Percentiles rank a stretch among this genome's conserved stretches.
Conservation (phyloP, 2,113 vertebrate species). For the Hippoglossus stenolepis region DNA sequence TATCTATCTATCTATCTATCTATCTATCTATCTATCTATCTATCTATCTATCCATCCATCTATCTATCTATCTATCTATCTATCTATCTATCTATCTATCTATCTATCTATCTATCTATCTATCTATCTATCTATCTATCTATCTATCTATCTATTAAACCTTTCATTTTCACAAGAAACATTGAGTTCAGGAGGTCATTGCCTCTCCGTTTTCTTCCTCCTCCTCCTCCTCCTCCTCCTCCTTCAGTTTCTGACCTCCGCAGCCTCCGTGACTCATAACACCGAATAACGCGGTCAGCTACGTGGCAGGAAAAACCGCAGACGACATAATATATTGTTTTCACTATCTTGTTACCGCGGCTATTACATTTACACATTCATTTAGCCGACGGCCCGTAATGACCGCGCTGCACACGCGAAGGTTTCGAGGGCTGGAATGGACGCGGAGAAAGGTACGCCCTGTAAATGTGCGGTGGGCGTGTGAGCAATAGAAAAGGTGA, state of each 20-base stretch:
- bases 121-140: too few species aligned
- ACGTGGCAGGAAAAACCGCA: not conserved
- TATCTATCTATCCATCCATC: too few species aligned
- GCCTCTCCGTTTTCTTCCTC: conserved; percentile 3
- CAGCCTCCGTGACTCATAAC: not conserved
- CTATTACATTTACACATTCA: conserved; percentile 58
- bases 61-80: too few species aligned
- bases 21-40: not conserved
- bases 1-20: too few species aligned
- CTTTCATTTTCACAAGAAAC: conserved; percentile 24
- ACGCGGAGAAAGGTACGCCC: conserved; percentile 21
- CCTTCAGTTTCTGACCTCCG: not conserved
- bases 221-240: not conserved
- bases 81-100: too few species aligned
- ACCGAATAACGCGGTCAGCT: not conserved
- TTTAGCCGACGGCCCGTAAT: conserved; percentile 59
- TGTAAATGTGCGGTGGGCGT: conserved; percentile 44
- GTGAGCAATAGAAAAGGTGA: conserved; percentile 67
- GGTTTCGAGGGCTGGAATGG: conserved; percentile 47
- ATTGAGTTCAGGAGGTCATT: conserved; percentile 27
- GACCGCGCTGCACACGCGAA: conserved; percentile 34
- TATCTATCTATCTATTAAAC: conserved; percentile 6
- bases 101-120: too few species aligned
- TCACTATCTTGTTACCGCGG: conserved; percentile 26
- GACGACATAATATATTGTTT: conserved; percentile 47